Evolutionary conservation across 2,113 vertebrate genomes (phyloP), one percentile per base, ranked within the genome.

Genomic region (Hyaena hyaena): DNA sequence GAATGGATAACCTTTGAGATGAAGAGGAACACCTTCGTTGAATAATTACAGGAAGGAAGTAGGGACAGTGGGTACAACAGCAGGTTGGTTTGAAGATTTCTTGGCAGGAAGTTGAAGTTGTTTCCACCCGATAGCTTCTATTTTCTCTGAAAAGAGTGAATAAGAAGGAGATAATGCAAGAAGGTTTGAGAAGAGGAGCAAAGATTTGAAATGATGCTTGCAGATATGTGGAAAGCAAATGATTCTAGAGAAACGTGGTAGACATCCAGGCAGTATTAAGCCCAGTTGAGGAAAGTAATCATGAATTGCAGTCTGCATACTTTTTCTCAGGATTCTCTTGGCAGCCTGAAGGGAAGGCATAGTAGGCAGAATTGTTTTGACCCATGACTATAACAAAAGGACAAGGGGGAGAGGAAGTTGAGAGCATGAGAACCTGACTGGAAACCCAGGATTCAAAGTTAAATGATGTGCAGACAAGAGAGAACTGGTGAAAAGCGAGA

Each of bases 101-200:
- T 80, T 82, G 83, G 50, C 86, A 96, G 90, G 88, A 97, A 97
- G 55, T 50, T 93, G 79, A 96, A 58, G 48, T 74, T 63, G 11
- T 88, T 87, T 84, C 69, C 80, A 86, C 50, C 87, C 86, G 39
- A 74, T 15, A 3, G 45, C 53, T 93, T 97, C 61, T 74, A n/a
- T 85, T 89, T 84, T 88, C 39, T 80, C 83, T 86, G 92, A 23
- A 73, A 33, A 89, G 33, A 61, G 21, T 81, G 23, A 88, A 48
- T 71, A 85, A 66, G 58, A 74, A 73, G 14, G 45, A 82, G 33
- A 88, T 66, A 83, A 81, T 12, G 8, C n/a, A 94, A 55, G 48
- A 26, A 73, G 14, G 17, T 76, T 10, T 79, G 31, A 80, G 45
- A 50, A 80, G 24, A 83, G 66, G 74, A 10, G n/a, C 26, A 48